Conservation (phyloP, 2,797 vertebrate genomes). For the Hafferia zeledoni region DNA sequence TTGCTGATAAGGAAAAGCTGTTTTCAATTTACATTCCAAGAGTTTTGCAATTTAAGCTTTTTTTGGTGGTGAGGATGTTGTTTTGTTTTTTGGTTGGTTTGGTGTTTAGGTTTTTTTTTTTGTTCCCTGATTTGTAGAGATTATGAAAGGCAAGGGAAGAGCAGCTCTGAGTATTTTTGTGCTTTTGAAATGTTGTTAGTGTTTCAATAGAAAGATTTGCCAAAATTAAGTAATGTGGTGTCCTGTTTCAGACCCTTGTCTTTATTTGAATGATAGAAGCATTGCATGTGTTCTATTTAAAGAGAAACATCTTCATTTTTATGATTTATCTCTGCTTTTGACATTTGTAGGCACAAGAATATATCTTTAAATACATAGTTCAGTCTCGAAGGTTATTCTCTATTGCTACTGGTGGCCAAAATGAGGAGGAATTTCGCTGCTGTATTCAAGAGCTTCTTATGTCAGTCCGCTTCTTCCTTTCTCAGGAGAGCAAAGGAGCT, state of each 20-base stretch:
- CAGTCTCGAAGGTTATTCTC: constrained; percentile 95
- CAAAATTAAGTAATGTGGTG: not conserved
- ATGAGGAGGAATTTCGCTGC: constrained; percentile 95
- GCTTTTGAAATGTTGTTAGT: not conserved
- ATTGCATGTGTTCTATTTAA: not conserved
- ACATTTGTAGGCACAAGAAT: constrained; percentile 89
- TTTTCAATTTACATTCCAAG: not conserved
- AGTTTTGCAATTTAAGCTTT: not conserved
- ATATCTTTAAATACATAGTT: constrained; percentile 98
- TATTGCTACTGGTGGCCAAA: constrained; percentile 94
- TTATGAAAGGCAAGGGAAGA: not conserved
- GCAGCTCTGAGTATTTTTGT: not conserved
- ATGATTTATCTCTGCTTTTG: not conserved
- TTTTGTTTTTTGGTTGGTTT: not conserved
- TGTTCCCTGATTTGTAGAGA: not conserved
- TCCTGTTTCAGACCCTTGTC: not conserved
- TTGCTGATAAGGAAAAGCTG: not conserved
- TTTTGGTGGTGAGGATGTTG: not conserved
- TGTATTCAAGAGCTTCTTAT: constrained; percentile 96
- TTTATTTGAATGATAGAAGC: not conserved
- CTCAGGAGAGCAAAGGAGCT: constrained; percentile 90
- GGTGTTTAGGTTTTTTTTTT: not conserved
- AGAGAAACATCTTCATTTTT: not conserved
- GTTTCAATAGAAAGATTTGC: not conserved
- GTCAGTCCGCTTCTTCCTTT: constrained; percentile 97